Base-by-base conservation (phyloP, 2,888 invertebrate species). In the Celastrina argiolus region DNA sequence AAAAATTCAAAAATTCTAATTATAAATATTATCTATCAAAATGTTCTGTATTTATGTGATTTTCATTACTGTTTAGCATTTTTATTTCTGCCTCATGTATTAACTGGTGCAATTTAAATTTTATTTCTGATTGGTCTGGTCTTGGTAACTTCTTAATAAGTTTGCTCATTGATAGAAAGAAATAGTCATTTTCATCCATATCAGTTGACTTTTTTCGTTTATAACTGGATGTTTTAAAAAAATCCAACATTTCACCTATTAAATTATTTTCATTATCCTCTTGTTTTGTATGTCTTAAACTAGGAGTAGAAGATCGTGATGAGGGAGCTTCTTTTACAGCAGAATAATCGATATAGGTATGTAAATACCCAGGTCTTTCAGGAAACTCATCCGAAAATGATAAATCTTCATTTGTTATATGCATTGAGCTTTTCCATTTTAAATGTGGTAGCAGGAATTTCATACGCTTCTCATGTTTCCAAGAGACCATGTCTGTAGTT, bases 91-190 rank as follows among this genome's bases (percentile, higher is more conserved):
- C 42, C 51, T 69, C 68, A 39, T 69, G 64, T 66, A 67, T 66
- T 18, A 68, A 65, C 56, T 63, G 67, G 26, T 69, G 69, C 66
- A 67, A 65, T 67, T 69, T 61, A 65, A 69, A 69, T 67, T 69
- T 69, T 41, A 69, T 69, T 61, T 69, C 67, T 56, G 67, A 67
- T 56, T 69, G 69, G 42, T 69, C 67, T 61, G 65, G 59, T 67
- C 63, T 41, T 41, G 69, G 67, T 58, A 69, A 61, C 64, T 63
- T 67, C 26, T 69, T 69, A n/a, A 69, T n/a, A 56, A 65, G 65
- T 56, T 61, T 65, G 63, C 69, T 69, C 69, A 69, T 69, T 18
- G 65, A 65, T 45, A 69, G 65, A 69, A 69, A 68, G 56, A 63
- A 66, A 63, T 67, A 67, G 58, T 68, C 66, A 63, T 66, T 68